Conservation (phyloP, 2,113 vertebrate species). For the Menidia beryllina region DNA sequence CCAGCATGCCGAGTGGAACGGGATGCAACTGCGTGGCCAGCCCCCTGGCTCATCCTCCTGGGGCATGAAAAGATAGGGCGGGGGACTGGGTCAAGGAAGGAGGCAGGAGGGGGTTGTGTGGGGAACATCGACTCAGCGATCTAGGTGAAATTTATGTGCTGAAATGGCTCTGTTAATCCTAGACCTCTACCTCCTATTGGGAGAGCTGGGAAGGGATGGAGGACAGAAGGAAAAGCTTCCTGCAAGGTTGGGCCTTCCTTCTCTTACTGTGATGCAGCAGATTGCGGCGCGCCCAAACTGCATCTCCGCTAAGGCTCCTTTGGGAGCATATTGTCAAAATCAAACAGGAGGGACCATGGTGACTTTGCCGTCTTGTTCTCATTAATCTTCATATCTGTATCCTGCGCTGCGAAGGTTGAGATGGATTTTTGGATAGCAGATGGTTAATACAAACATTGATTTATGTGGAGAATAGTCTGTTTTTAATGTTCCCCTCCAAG, state of each 20-base stretch:
- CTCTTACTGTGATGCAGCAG: constrained; percentile 45
- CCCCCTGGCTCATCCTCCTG: constrained; percentile 48
- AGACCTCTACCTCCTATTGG: constrained; percentile 55
- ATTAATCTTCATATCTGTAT: constrained; percentile 76
- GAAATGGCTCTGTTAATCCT: constrained; percentile 64
- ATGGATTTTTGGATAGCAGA: constrained; percentile 67
- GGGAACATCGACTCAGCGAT: constrained; percentile 70
- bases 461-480: constrained; percentile 65
- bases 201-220: constrained; percentile 72
- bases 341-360: constrained; percentile 54
- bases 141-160: constrained; percentile 61
- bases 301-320: constrained; percentile 34
- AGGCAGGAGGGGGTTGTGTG: constrained; percentile 14
- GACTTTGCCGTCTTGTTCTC: constrained; percentile 59
- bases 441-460: constrained; percentile 76
- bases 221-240: constrained; percentile 45
- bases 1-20: constrained; percentile 60
- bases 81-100: constrained; percentile 35
- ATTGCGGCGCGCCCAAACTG: constrained; percentile 39
- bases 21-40: constrained; percentile 47
- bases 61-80: constrained; percentile 24
- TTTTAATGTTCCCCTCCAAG: constrained; percentile 67
- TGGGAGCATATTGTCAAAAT: constrained; percentile 70
- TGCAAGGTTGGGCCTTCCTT: constrained; percentile 48
- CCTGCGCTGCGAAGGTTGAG: constrained; percentile 48